Base-by-base conservation (phyloP, 2,113 vertebrate genomes). In the Albula goreensis region DNA sequence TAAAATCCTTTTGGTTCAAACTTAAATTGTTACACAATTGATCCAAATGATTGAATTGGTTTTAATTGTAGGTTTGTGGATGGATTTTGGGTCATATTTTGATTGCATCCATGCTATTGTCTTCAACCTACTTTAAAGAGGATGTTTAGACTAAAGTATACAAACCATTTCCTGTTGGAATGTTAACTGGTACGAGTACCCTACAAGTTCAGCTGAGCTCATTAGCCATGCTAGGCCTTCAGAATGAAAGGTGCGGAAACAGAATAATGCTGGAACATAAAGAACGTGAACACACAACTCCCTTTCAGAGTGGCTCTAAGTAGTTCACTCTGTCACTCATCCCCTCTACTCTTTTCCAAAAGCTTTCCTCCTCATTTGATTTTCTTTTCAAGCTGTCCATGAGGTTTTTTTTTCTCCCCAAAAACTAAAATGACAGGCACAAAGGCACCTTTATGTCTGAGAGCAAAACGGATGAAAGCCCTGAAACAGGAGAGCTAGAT, bases 391-490 rank as follows among this genome's bases (percentile, higher is more conserved):
- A 92, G 84, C 82, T 84, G 89, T 91, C 89, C 90, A 91, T 41
- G 86, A 80, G 84, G 87, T 86, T 88, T 90, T 91, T 92, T 91
- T 86, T 91, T 88, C 88, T 81, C 80, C 77, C 50, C 66, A 17
- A n/a, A 70, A 70, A 12, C 3, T 50, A 50, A 83, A 78, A 52
- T 66, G 63, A 50, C 88, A 89, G 88, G 89, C 81, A 93, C 89
- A 92, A 90, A 92, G 89, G 86, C 2, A 79, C 87, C 83, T 92
- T 92, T 93, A 91, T 93, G 86, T 91, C 86, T 88, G 79, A 86
- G 84, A 89, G 49, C 60, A 90, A 91, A 90, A 87, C 88, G 89
- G 90, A 93, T 93, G 83, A 92, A 94, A 93, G 89, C 86, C 83
- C 87, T 86, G 89, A 86, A 48, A 88, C 57, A 22, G 17, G 48